Percentiles rank a stretch among this genome's conserved stretches.
phyloP scores from a whole-genome alignment of 1,140 invertebrate species.

The Tetramorium parvispinum region DNA sequence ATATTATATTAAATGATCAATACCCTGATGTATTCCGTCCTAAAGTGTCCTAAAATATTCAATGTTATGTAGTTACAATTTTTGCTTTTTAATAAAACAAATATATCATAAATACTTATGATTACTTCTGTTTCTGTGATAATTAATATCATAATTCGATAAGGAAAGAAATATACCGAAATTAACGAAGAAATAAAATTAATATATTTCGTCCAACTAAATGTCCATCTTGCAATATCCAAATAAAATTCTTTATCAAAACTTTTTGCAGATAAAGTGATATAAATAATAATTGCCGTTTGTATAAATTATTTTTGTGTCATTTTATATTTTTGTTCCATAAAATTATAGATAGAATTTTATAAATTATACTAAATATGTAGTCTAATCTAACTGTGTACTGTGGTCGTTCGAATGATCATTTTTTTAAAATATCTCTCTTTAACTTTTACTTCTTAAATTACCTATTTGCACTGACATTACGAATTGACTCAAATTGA shows the following conservation, averaged over 20 bases:
- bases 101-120: conserved; percentile 48
- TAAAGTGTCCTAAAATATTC: conserved; percentile 67
- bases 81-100: conserved; percentile 72
- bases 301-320: not conserved
- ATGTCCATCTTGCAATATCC: not conserved
- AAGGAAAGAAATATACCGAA: not conserved
- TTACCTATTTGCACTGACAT: conserved; percentile 32
- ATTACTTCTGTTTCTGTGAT: conserved; percentile 1
- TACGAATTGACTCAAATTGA: conserved; percentile 47
- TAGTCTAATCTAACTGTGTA: conserved; percentile 9
- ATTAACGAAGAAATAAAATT: conserved; percentile 1
- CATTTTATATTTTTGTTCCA: not conserved
- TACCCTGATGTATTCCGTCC: conserved; percentile 75
- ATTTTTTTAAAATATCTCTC: conserved; percentile 60
- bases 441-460: conserved; percentile 20
- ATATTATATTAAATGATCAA: conserved; percentile 48
- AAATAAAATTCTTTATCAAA: conserved; percentile 18
- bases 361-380: conserved; percentile 17
- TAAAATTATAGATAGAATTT: conserved; percentile 22
- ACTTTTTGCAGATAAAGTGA: not conserved
- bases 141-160: conserved; percentile 3
- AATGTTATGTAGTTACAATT: conserved; percentile 67
- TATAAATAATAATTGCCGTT: not conserved
- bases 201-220: conserved; percentile 15
- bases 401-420: not conserved